Conservation (phyloP, 2,888 invertebrate species). For the Camponotus fellah region DNA sequence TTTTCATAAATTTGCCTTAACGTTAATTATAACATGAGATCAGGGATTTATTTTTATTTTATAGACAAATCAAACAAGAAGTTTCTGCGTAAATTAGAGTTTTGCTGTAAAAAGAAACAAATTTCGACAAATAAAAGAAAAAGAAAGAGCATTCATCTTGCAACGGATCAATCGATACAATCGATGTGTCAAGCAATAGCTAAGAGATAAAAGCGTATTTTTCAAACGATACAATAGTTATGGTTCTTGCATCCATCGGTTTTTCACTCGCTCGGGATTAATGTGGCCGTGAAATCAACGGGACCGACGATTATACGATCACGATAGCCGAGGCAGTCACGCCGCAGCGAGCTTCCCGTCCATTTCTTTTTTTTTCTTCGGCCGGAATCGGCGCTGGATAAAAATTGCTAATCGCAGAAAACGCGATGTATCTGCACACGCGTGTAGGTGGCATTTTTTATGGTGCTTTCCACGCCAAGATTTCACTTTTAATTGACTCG, state of each 20-base stretch:
- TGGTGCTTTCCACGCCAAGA: slow-evolving; percentile 57
- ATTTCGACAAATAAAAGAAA: neutral
- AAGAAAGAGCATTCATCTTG: neutral
- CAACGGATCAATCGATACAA: neutral
- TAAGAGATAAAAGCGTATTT: slow-evolving; percentile 31
- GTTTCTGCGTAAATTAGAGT: neutral
- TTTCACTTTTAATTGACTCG: slow-evolving; percentile 70
- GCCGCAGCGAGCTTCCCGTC: slow-evolving; percentile 23
- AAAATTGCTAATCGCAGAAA: slow-evolving; percentile 33
- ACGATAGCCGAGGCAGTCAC: slow-evolving; percentile 41
- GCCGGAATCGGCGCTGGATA: slow-evolving; percentile 12
- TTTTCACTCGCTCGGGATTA: slow-evolving; percentile 43
- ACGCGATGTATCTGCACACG: neutral
- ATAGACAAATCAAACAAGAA: neutral
- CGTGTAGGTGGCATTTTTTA: slow-evolving; percentile 31
- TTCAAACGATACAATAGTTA: slow-evolving; percentile 34
- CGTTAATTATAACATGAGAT: neutral
- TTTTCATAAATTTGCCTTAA: neutral
- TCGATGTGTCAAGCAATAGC: neutral
- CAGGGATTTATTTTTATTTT: neutral
- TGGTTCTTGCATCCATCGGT: slow-evolving; percentile 35
- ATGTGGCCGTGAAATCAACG: slow-evolving; percentile 61
- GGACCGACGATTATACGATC: slow-evolving; percentile 39
- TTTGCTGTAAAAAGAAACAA: neutral
- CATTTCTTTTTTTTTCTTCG: slow-evolving; percentile 30